Evolutionary conservation across 2,888 invertebrate genomes (phyloP).

Genomic region (Pheosia tremula): DNA sequence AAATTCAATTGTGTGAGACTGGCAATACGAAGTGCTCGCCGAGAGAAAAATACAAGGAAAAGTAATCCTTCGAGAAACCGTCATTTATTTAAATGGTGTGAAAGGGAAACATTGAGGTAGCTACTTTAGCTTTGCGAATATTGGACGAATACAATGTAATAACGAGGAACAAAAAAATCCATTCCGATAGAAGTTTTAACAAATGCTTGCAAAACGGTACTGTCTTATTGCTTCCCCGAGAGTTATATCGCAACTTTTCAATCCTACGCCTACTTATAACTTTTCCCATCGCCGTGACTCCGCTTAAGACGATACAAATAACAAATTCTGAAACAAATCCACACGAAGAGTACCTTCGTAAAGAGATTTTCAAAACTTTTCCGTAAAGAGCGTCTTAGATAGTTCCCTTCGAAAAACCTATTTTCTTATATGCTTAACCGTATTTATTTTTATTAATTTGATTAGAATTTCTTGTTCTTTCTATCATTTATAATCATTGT

Average conservation of each 20-base stretch:
- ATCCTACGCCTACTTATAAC: slow-evolving; percentile 70
- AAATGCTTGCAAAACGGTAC: slow-evolving; percentile 63
- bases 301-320: slow-evolving; percentile 71
- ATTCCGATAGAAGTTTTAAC: slow-evolving; percentile 55
- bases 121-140: not conserved
- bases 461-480: too few species aligned
- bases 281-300: slow-evolving; percentile 74
- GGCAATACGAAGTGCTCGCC: not conserved
- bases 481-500: too few species aligned
- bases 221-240: slow-evolving; percentile 61
- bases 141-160: slow-evolving; percentile 3
- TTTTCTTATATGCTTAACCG: too few species aligned
- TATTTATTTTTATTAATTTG: too few species aligned
- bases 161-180: slow-evolving; percentile 28
- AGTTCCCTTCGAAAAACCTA: too few species aligned
- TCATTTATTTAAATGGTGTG: slow-evolving; percentile 5
- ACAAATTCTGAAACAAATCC: slow-evolving; percentile 58
- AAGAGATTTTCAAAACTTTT: slow-evolving; percentile 46
- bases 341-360: slow-evolving; percentile 39
- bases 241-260: slow-evolving; percentile 69
- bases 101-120: slow-evolving; percentile 6
- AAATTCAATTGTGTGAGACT: slow-evolving; percentile 2
- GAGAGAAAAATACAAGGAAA: not conserved
- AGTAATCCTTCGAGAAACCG: slow-evolving; percentile 4
- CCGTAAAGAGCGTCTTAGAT: slow-evolving; percentile 37